Evolutionary conservation across 2,113 vertebrate species (phyloP), one percentile per base, ranked within the genome.

Genomic region (Podarcis cretensis): DNA sequence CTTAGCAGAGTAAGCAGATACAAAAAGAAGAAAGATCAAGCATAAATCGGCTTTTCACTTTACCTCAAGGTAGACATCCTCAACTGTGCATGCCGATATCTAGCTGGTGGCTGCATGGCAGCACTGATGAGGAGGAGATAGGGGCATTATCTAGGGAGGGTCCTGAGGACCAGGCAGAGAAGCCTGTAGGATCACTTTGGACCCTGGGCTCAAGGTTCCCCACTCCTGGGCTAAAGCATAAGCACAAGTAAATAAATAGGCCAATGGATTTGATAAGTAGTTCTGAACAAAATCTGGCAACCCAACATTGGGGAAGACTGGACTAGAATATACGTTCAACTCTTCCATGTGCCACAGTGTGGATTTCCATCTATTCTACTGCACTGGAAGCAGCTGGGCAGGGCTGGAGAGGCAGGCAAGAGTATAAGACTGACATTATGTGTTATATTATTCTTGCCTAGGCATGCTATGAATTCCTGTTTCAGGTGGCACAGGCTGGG

Each of bases 1-100:
- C 93, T 94, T 96, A 78, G 16, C 94, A 95, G 89, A 93, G 90
- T 93, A 69, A 10, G 85, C 86, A 81, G 48, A 73, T 35, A 63
- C 89, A 93, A 81, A 90, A 91, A 93, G 54, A 30, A 23, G 32
- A 63, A 59, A 75, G 63, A 81, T n/a, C 7, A 75, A 74, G 35
- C 16, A 75, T 43, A 54, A 74, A 82, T 82, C 65, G 74, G 48
- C 54, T 81, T 87, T 73, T 63, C 32, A 40, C 16, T 59, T 18
- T 63, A 54, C 43, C 9, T 63, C 35, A 78, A 66, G 71, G 73
- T 40, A 63, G 32, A 32, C 32, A 35, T n/a, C 40, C 12, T 27
- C 12, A 68, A 59, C 35, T 13, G 2, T 57, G 68, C 12, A 20
- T 27, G 21, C 40, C 16, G 43, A 10, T 16, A 69, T 59, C 10